Percentiles rank a stretch among this genome's conserved stretches.
These are phyloP conservation scores for Imbricaverruca yamaguchii DNA, from an alignment of 2,888 invertebrate species.

Conservation along the genomic window DNA sequence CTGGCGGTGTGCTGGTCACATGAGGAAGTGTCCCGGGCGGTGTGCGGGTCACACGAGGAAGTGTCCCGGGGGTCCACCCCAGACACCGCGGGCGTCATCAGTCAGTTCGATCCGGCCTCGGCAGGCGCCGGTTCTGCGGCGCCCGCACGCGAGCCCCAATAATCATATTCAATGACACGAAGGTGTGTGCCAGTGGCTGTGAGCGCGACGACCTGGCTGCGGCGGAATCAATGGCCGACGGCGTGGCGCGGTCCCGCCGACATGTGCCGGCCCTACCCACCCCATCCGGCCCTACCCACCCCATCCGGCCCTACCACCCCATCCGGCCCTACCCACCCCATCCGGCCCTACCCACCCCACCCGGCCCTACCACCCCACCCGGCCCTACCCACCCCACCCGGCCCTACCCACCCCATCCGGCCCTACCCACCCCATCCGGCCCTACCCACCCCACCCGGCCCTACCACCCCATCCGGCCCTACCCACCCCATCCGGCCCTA, in stretches of 20 bases:
- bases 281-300: neutral
- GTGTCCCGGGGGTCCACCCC: too few relatives aligned
- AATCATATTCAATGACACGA: slow-evolving; percentile 18
- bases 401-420: too few relatives aligned
- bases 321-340: neutral
- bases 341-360: too few relatives aligned
- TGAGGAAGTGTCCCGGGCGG: too few relatives aligned
- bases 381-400: too few relatives aligned
- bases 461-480: neutral
- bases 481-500: neutral
- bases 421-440: too few relatives aligned
- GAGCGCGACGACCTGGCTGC: neutral
- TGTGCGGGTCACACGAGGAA: too few relatives aligned
- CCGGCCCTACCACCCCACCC: too few relatives aligned
- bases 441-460: too few relatives aligned
- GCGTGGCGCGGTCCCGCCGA: neutral
- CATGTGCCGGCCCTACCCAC: neutral
- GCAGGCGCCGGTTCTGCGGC: neutral
- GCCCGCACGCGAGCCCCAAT: neutral
- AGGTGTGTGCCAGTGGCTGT: neutral
- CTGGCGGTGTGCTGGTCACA: too few relatives aligned
- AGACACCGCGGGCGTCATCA: neutral
- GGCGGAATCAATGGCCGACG: neutral
- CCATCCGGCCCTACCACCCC: neutral
- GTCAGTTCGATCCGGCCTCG: neutral